Evolutionary conservation across 2,113 vertebrate genomes (phyloP).

Genomic region (Perca flavescens): DNA sequence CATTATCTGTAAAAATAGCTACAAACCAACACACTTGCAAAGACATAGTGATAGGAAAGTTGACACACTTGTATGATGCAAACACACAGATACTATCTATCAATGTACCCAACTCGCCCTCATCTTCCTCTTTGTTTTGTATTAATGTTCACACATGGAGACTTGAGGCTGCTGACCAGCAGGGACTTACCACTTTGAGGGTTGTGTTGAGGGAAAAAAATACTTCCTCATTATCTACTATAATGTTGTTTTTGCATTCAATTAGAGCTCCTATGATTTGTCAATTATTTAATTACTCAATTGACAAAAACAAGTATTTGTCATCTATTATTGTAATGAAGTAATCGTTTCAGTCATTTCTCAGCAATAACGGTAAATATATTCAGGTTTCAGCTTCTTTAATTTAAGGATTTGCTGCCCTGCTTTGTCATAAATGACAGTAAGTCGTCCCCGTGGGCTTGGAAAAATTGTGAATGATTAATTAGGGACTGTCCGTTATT

Average conservation of each 20-base stretch:
- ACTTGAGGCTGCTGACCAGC: constrained; percentile 6
- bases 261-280: not conserved
- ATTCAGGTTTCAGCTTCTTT: not conserved
- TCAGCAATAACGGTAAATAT: not conserved
- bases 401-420: not conserved
- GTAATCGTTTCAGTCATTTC: not conserved
- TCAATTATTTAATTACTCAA: not conserved
- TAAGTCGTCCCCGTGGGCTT: too few species aligned
- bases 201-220: not conserved
- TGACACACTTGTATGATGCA: not conserved
- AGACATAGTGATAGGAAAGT: not conserved
- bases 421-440: not conserved
- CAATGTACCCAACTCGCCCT: not conserved
- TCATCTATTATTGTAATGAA: not conserved
- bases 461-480: not conserved
- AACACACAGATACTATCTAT: not conserved
- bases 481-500: not conserved
- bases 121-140: not conserved
- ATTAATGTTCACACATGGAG: not conserved
- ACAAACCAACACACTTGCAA: not conserved
- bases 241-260: not conserved
- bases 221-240: not conserved
- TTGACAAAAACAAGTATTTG: not conserved
- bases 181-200: constrained; percentile 11
- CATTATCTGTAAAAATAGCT: not conserved